Conservation (phyloP, 2,888 invertebrate species). For the Fragum fragum region DNA sequence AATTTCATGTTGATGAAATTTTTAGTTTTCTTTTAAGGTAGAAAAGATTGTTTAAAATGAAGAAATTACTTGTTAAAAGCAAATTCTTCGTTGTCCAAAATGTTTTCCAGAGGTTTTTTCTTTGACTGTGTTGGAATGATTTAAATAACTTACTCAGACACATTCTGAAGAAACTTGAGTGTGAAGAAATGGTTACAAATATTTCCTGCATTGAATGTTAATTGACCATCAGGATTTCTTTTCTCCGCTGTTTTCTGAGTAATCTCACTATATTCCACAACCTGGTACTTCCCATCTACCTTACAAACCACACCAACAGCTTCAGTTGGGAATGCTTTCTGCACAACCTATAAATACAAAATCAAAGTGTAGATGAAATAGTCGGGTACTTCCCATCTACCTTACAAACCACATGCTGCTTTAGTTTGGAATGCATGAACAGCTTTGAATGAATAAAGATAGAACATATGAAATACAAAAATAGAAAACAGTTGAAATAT, state of each 20-base stretch:
- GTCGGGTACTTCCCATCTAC: constrained; percentile 95
- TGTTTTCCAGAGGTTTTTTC: too few relatives aligned
- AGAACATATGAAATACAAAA: too few relatives aligned
- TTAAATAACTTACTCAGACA: constrained; percentile 90
- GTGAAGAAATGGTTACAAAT: constrained; percentile 99
- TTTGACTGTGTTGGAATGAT: too few relatives aligned
- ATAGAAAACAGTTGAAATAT: too few relatives aligned
- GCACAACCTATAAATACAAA: constrained; percentile 90
- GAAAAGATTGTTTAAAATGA: too few relatives aligned
- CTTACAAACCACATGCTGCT: constrained; percentile 96
- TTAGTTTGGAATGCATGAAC: constrained; percentile 96
- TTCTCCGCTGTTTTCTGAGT: constrained; percentile 94
- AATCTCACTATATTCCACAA: constrained; percentile 99
- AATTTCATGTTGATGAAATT: too few relatives aligned
- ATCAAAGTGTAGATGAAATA: constrained; percentile 97
- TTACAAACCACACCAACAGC: constrained; percentile 98
- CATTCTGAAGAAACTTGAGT: constrained; percentile 92
- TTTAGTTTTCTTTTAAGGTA: too few relatives aligned
- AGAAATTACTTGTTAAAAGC: too few relatives aligned
- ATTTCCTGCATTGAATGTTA: constrained; percentile 97
- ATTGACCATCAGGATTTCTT: constrained; percentile 91
- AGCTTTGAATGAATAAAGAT: constrained; percentile 85
- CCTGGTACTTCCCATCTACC: constrained; percentile 95
- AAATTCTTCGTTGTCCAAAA: too few relatives aligned
- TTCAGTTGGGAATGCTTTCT: constrained; percentile 96